A percentile compares a stretch with the other conserved stretches of the same genome.
phyloP scores from a whole-genome alignment of 2,888 invertebrate species.

The Timema cristinae region DNA sequence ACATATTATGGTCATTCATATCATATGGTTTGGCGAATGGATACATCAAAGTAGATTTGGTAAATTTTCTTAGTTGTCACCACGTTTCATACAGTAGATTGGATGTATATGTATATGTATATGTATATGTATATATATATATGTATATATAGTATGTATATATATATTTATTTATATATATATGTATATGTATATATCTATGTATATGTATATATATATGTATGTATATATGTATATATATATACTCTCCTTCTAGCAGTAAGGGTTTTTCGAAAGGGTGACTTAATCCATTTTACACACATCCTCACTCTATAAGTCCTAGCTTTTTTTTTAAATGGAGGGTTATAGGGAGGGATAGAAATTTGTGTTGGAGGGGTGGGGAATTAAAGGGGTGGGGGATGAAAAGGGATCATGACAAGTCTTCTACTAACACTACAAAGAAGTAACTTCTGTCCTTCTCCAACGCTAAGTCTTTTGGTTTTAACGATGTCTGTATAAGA shows the following conservation, averaged over 20 bases:
- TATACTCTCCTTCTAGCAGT: too few relatives aligned
- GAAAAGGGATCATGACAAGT: constrained; percentile 7
- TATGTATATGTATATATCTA: neutral
- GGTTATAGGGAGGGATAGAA: neutral
- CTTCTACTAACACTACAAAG: neutral
- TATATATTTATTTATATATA: neutral
- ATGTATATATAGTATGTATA: neutral
- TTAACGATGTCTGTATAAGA: too few relatives aligned
- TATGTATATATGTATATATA: too few relatives aligned
- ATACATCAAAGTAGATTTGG: too few relatives aligned
- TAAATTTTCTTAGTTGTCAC: too few relatives aligned
- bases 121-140: too few relatives aligned
- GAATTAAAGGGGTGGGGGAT: neutral
- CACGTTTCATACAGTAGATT: too few relatives aligned
- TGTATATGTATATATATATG: neutral
- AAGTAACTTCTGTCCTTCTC: too few relatives aligned
- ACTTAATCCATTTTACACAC: constrained; percentile 17
- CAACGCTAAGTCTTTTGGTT: too few relatives aligned
- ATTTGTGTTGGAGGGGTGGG: neutral
- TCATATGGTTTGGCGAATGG: too few relatives aligned
- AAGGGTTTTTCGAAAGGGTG: constrained; percentile 5
- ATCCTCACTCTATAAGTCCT: neutral
- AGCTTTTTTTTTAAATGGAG: neutral
- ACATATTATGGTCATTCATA: too few relatives aligned
- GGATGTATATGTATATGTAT: too few relatives aligned